A percentile compares a stretch with the other conserved stretches of the same genome.
Evolutionary conservation across 2,888 invertebrate genomes (phyloP).

Genomic region (Drosophila aldrichi): DNA sequence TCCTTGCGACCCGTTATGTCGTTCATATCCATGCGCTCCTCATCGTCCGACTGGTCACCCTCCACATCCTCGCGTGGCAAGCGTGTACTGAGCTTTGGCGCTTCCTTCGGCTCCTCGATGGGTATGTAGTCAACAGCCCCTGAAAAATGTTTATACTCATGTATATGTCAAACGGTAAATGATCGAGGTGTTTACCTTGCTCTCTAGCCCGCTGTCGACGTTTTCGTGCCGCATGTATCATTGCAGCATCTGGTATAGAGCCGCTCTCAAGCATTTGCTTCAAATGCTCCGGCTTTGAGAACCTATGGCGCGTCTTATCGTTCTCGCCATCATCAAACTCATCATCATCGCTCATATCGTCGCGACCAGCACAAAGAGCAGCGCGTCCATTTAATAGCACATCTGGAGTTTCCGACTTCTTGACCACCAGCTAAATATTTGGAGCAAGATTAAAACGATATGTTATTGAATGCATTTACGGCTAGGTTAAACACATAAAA

Average conservation of each 20-base stretch:
- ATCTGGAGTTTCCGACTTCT: conserved; percentile 87
- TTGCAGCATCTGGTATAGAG: conserved; percentile 97
- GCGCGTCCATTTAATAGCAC: conserved; percentile 92
- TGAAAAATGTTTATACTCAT: background rate
- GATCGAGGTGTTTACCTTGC: conserved; percentile 85
- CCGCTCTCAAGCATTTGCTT: conserved; percentile 94
- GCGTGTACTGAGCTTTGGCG: conserved; percentile 86
- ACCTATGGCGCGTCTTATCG: conserved; percentile 85
- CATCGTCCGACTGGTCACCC: conserved; percentile 92
- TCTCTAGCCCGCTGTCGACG: conserved; percentile 97
- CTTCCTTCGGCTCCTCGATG: conserved; percentile 86
- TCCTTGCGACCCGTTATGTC: conserved; percentile 92
- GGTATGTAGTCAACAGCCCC: conserved; percentile 88
- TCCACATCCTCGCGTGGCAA: conserved; percentile 92
- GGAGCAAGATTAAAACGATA: conserved; percentile 27
- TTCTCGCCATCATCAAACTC: conserved; percentile 86
- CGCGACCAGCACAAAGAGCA: conserved; percentile 91
- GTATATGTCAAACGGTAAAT: background rate
- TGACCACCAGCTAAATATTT: conserved; percentile 86
- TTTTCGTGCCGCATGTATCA: conserved; percentile 98
- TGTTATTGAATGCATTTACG: conserved; percentile 38
- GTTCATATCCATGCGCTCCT: conserved; percentile 94
- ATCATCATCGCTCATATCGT: conserved; percentile 89
- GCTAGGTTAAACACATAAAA: background rate
- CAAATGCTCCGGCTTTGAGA: conserved; percentile 89